phyloP scores from a whole-genome alignment of 2,797 vertebrate genomes.

The Phoebastria nigripes region DNA sequence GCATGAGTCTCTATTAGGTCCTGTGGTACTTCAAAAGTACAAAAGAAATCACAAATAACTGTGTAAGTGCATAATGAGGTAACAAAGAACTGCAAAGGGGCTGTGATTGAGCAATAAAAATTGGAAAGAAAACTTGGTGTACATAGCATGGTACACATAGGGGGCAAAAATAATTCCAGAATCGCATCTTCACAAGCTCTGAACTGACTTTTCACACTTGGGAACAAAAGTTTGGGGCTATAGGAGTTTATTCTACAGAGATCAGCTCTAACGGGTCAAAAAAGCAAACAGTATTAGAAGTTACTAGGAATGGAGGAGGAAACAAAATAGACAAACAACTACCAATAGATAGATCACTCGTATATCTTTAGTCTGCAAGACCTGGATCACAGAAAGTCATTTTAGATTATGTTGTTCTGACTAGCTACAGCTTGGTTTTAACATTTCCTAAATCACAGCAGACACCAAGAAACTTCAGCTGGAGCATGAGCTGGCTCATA shows the following conservation, averaged over 20 bases:
- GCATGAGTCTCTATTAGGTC: fast-evolving
- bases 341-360: background rate
- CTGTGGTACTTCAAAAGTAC: background rate
- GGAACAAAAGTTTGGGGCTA: background rate
- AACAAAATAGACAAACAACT: background rate
- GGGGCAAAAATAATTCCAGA: background rate
- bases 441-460: background rate
- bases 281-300: background rate
- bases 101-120: background rate
- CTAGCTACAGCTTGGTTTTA: background rate
- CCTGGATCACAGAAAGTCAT: background rate
- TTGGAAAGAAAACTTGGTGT: background rate
- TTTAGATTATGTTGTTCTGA: background rate
- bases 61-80: background rate
- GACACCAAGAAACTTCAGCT: background rate
- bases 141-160: background rate
- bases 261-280: background rate
- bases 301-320: background rate
- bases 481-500: background rate
- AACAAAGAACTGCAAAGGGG: background rate
- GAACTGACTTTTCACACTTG: background rate
- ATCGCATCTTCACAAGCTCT: fast-evolving
- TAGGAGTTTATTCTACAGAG: background rate
- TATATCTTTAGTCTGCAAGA: background rate
- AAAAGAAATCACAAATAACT: background rate